Evolutionary conservation across 2,797 vertebrate genomes (phyloP), one percentile per base, ranked within the genome.

Genomic region (Tokudaia tokunoshimensis): DNA sequence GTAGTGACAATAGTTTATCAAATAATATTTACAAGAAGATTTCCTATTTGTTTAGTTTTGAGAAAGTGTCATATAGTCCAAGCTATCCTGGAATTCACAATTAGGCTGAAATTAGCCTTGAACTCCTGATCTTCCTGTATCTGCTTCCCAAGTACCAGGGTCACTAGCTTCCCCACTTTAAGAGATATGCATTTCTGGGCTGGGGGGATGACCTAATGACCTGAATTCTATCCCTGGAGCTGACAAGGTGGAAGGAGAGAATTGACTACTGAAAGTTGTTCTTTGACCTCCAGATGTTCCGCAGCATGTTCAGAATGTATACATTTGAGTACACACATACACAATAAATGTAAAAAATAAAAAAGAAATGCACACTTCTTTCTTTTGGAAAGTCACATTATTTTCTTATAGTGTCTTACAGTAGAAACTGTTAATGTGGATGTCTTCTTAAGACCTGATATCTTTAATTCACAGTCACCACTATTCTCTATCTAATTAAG

Each of bases 1-100:
- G 70, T 94, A 83, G 31, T 13, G 11, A 55, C 11, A 82, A 11
- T 74, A 52, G 78, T 96, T 81, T 44, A 22, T 24, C 37, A 89
- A 80, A 52, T 80, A 92, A 86, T 92, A 92, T 92, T 96, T 96
- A 67, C 85, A 94, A 83, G 50, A 74, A 87, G 29, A 89, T n/a
- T 57, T 87, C 50, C 24, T 57, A 29, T 50, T 50, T 61, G 41
- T 65, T 47, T 52, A 85, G 55, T 72, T 87, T 47, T 89, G 72
- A 75, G 70, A 88, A n/a, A 44, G 52, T 44, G 10, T 44, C 70
- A 22, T 44, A 17, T 59, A 89, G 37, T 12, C 37, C 29, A 34
- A 47, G 3, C 29, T 89, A 24, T 72, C 26, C 37, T 44, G 6
- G 72, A 89, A 76, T 17, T 59, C 26, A 75, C 26, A 61, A n/a